Conservation (phyloP, 2,888 invertebrate species). For the Dorcus parallelipipedus region DNA sequence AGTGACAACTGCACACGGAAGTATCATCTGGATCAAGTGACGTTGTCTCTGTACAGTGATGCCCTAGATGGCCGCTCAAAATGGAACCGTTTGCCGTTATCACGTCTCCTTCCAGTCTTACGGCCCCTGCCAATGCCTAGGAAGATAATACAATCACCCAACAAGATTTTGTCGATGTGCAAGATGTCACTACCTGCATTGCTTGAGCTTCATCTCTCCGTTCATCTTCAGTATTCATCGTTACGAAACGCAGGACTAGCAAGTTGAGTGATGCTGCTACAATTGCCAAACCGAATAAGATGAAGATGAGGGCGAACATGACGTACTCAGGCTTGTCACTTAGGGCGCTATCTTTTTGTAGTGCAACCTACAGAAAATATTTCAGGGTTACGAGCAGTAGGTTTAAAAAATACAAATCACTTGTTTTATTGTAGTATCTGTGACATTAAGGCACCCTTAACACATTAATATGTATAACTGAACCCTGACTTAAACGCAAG, state of each 20-base stretch:
- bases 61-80: slow-evolving; percentile 63
- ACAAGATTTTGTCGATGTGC: too few species aligned
- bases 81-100: slow-evolving; percentile 93
- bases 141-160: slow-evolving; percentile 21
- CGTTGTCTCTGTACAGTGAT: slow-evolving; percentile 49
- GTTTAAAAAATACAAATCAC: too few species aligned
- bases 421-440: too few species aligned
- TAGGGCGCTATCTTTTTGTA: slow-evolving; percentile 94
- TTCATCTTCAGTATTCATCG: slow-evolving; percentile 98
- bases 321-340: slow-evolving; percentile 96
- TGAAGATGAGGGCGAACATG: slow-evolving; percentile 97
- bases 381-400: too few species aligned
- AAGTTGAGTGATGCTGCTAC: slow-evolving; percentile 98
- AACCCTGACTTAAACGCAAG: too few species aligned
- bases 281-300: slow-evolving; percentile 96
- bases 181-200: slow-evolving; percentile 61
- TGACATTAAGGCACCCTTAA: too few species aligned
- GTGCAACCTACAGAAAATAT: slow-evolving; percentile 55
- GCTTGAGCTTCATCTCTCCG: slow-evolving; percentile 94
- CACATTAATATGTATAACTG: too few species aligned
- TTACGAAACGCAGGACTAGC: slow-evolving; percentile 91
- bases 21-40: slow-evolving; percentile 48
- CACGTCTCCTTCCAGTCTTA: slow-evolving; percentile 93
- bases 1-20: slow-evolving; percentile 50
- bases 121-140: slow-evolving; percentile 91